These are phyloP conservation scores for Scaptomyza montana DNA, from an alignment of 1,140 invertebrate species.

Conservation along the genomic window DNA sequence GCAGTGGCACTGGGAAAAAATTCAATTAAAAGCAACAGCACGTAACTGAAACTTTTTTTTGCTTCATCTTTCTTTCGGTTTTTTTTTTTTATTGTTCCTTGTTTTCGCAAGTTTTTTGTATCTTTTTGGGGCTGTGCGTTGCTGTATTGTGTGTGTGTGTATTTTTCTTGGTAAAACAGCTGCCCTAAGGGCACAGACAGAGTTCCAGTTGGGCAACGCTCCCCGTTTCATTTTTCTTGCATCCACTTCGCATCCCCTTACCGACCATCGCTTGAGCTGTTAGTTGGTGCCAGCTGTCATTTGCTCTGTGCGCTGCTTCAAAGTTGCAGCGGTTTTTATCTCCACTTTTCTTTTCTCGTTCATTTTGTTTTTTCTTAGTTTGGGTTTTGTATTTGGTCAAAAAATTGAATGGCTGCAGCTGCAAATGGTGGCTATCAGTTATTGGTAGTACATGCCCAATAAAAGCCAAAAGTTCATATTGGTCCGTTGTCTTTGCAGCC, in stretches of 20 bases:
- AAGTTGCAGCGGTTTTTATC: constrained; percentile 55
- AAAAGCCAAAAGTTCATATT: constrained; percentile 46
- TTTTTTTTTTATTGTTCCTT: constrained; percentile 28
- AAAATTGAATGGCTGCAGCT: constrained; percentile 44
- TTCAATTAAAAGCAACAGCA: constrained; percentile 83
- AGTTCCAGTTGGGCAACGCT: constrained; percentile 5
- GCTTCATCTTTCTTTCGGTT: constrained; percentile 29
- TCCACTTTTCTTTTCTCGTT: not conserved
- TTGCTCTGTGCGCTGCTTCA: constrained; percentile 52
- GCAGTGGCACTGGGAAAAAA: constrained; percentile 60
- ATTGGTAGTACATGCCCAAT: constrained; percentile 48
- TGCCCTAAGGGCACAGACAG: constrained; percentile 54
- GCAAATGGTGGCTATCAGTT: constrained; percentile 42
- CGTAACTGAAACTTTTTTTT: constrained; percentile 80
- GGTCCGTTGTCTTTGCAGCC: constrained; percentile 1
- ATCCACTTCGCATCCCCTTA: not conserved
- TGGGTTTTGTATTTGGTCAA: constrained; percentile 14
- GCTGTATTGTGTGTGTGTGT: constrained; percentile 16
- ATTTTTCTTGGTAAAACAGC: constrained; percentile 44
- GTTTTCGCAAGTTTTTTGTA: constrained; percentile 71
- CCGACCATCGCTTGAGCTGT: constrained; percentile 40
- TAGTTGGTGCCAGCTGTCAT: constrained; percentile 79
- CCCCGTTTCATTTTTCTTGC: not conserved
- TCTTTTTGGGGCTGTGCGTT: constrained; percentile 54
- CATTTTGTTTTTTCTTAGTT: constrained; percentile 4